A percentile compares a stretch with the other conserved stretches of the same genome.
These are phyloP conservation scores for Homarus gammarus DNA, from an alignment of 2,888 invertebrate genomes.

Conservation along the genomic window DNA sequence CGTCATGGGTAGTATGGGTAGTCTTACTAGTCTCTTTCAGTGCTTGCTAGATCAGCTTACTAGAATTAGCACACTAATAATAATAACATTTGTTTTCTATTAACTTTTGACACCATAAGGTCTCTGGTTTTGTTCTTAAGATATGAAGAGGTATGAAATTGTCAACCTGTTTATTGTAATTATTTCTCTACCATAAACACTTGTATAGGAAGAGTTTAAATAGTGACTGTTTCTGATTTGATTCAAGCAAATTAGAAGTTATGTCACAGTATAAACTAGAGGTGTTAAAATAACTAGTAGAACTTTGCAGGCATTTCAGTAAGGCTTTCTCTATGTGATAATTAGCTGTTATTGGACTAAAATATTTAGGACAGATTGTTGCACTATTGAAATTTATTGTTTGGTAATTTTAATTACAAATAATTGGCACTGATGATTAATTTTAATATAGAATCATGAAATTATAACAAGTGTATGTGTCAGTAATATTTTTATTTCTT, in stretches of 20 bases:
- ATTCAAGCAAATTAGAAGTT: slow-evolving; percentile 15
- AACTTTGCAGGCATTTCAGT: neutral
- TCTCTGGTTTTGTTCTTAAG: neutral
- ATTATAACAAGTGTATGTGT: too few species aligned
- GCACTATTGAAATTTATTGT: neutral
- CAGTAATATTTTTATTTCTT: too few species aligned
- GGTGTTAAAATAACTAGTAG: neutral
- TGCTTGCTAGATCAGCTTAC: slow-evolving; percentile 47
- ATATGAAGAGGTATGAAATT: neutral
- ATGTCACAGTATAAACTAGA: neutral
- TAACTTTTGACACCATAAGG: neutral
- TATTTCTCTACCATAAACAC: neutral
- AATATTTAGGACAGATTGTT: neutral
- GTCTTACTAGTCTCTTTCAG: neutral
- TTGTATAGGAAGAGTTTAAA: neutral
- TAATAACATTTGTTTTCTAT: slow-evolving; percentile 15
- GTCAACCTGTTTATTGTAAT: neutral
- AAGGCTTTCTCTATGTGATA: neutral
- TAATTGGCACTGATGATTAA: neutral
- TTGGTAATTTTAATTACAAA: neutral
- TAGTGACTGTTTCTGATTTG: neutral
- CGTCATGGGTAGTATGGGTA: neutral
- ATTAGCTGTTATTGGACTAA: neutral
- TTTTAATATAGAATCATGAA: too few species aligned
- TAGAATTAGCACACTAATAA: slow-evolving; percentile 25